Conservation (phyloP, 2,888 invertebrate species). For the Stenolophus ochropezus region DNA sequence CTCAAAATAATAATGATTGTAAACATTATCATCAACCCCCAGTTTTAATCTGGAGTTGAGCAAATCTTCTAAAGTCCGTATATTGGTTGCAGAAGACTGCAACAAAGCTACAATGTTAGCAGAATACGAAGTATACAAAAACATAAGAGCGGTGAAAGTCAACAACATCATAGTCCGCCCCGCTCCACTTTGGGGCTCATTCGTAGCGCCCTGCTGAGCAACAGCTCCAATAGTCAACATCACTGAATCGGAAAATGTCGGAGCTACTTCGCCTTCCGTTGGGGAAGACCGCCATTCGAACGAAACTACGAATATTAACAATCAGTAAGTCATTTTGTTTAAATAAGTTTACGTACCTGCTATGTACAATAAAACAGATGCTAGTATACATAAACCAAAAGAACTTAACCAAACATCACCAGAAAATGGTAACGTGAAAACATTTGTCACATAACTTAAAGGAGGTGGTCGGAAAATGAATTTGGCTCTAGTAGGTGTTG, state of each 20-base stretch:
- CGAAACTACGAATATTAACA: neutral
- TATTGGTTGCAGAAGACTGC: constrained; percentile 78
- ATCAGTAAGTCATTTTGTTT: neutral
- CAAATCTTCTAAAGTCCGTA: constrained; percentile 76
- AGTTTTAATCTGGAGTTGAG: constrained; percentile 77
- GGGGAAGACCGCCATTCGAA: constrained; percentile 34
- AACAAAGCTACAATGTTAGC: constrained; percentile 82
- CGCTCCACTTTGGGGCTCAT: constrained; percentile 72
- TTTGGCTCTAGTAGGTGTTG: constrained; percentile 74
- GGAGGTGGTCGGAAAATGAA: constrained; percentile 82
- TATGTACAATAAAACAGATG: constrained; percentile 73
- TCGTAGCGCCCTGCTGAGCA: constrained; percentile 73
- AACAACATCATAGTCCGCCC: constrained; percentile 72
- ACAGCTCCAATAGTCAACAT: constrained; percentile 73
- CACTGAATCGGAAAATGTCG: constrained; percentile 66
- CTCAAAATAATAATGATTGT: constrained; percentile 77
- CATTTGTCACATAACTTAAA: constrained; percentile 79
- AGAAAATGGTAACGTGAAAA: constrained; percentile 80
- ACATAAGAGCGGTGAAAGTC: constrained; percentile 72
- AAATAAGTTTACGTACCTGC: constrained; percentile 68
- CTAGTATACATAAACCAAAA: constrained; percentile 74
- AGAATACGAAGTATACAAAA: constrained; percentile 80
- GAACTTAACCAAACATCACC: constrained; percentile 79
- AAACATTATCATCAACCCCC: constrained; percentile 78
- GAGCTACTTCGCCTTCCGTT: neutral